Evolutionary conservation across 1,140 invertebrate genomes (phyloP).

Genomic region (Leucophenga varia): DNA sequence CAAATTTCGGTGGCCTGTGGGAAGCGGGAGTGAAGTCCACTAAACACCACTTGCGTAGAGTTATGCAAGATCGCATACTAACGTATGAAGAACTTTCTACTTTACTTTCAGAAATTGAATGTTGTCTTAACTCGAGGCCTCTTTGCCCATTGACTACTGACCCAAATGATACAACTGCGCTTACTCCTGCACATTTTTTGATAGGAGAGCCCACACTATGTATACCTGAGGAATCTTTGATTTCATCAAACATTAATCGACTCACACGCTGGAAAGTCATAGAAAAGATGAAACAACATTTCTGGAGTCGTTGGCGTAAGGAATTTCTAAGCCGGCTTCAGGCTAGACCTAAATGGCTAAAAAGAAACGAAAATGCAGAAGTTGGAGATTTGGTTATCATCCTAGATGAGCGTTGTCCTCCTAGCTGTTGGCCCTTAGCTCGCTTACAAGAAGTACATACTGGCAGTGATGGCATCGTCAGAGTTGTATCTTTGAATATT

Average conservation of each 20-base stretch:
- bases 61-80: conserved; percentile 13
- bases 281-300: conserved; percentile 20
- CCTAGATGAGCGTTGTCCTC: not conserved
- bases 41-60: conserved; percentile 8
- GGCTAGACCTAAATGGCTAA: conserved; percentile 6
- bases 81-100: conserved; percentile 37
- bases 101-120: conserved; percentile 25
- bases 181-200: conserved; percentile 35
- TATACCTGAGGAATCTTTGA: conserved; percentile 6
- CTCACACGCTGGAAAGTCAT: conserved; percentile 23
- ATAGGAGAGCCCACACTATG: conserved; percentile 16
- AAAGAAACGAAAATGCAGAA: not conserved
- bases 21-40: too few relatives aligned
- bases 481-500: too few relatives aligned
- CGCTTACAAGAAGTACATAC: too few relatives aligned
- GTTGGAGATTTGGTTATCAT: not conserved
- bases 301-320: conserved; percentile 24
- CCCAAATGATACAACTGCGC: conserved; percentile 19
- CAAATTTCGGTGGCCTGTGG: too few relatives aligned
- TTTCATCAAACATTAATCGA: conserved; percentile 1
- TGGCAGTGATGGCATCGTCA: too few relatives aligned
- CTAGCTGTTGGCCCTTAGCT: too few relatives aligned
- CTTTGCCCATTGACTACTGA: conserved; percentile 15
- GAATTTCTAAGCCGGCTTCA: too few relatives aligned
- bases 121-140: conserved; percentile 32